Evolutionary conservation across 1,140 invertebrate genomes (phyloP), one percentile per base, ranked within the genome.

Genomic region (Heliconius nattereri): DNA sequence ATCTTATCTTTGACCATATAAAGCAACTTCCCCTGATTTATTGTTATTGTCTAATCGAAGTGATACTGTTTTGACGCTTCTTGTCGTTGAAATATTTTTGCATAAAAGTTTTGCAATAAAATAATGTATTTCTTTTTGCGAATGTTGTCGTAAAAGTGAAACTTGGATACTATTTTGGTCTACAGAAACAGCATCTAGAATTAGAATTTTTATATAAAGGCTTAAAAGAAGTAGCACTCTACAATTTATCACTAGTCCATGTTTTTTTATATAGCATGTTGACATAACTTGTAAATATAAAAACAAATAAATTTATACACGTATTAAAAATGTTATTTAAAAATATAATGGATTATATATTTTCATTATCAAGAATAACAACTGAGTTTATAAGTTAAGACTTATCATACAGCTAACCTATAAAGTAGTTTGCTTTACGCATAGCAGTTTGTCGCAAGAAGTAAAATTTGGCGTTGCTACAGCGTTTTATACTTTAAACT

Each of bases 1-100:
- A 66, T 26, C 11, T 23, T 54, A 76, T 79, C 73, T 74, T 45
- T 75, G 78, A n/a, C 74, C 71, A 57, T 71, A 79, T 72, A 75
- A 72, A 23, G 71, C 49, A 20, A 29, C 49, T 71, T 75, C 73
- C 40, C 23, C 7, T 79, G 52, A n/a, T 79, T 74, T 75, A 66
- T 66, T 16, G 60, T 16, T 23, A 66, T 66, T 66, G 60, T 66
- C 60, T 66, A 23, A 66, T 66, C 60, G 60, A 66, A 26, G 23
- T 66, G 60, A 66, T 66, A 66, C 60, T 66, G 60, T 26, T 66
- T 66, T 29, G 60, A 66, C 60, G 23, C 60, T 26, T 29, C 57
- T 66, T 66, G n/a, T 26, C 23, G 26, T 66, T 66, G 26, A 66
- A 11, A 16, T 26, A 66, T 26, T n/a, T n/a, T n/a, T n/a, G n/a